Evolutionary conservation across 2,113 vertebrate genomes (phyloP).

Genomic region (Astatotilapia flaviijosephi): DNA sequence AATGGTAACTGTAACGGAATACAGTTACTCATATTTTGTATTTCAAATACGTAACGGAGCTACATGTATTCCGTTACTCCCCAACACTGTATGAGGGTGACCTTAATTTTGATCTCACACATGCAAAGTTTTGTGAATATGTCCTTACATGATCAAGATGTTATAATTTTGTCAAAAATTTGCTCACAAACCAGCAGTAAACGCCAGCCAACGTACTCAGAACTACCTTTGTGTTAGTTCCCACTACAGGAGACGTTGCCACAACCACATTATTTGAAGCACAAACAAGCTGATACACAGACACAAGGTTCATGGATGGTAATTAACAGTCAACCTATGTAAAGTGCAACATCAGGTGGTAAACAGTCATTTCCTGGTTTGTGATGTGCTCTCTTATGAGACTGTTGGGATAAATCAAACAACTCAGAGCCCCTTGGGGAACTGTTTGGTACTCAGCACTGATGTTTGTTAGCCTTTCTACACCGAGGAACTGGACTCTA

Average conservation of each 20-base stretch:
- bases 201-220: neutral
- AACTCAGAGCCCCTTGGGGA: neutral
- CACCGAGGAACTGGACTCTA: neutral
- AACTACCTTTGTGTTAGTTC: neutral
- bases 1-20: neutral
- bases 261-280: neutral
- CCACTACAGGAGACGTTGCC: rapidly evolving
- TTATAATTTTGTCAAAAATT: neutral
- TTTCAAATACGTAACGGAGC: neutral
- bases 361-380: neutral
- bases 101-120: neutral
- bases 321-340: neutral
- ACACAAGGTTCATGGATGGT: neutral
- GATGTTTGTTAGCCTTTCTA: neutral
- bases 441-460: neutral
- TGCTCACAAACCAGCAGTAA: neutral
- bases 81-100: neutral
- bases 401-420: neutral
- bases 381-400: neutral
- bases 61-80: neutral
- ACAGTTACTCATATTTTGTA: neutral
- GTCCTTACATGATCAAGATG: neutral
- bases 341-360: neutral
- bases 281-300: neutral
- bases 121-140: neutral